phyloP scores from a whole-genome alignment of 2,888 invertebrate species.

The Rhogogaster chlorosoma region DNA sequence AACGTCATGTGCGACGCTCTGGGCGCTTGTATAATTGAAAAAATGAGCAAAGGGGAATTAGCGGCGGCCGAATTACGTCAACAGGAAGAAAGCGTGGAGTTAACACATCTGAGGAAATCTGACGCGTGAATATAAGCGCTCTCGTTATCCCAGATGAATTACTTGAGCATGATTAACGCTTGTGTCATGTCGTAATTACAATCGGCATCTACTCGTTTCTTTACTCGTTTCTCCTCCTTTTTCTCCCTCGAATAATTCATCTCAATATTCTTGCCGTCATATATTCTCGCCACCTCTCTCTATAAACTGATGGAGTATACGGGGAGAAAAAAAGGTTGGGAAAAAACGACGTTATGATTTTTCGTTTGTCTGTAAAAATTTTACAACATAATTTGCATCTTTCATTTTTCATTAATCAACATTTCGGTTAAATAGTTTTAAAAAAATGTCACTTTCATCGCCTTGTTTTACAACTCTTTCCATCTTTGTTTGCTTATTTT shows the following conservation, averaged over 20 bases:
- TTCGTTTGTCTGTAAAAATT: neutral
- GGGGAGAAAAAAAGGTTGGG: neutral
- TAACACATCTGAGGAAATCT: constrained; percentile 66
- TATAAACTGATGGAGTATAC: neutral
- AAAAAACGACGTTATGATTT: neutral
- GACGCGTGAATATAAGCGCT: constrained; percentile 59
- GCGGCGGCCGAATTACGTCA: constrained; percentile 65
- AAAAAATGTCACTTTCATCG: neutral
- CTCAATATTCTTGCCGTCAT: constrained; percentile 1
- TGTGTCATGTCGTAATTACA: constrained; percentile 1
- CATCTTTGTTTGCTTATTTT: neutral
- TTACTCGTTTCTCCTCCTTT: neutral
- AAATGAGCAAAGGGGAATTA: constrained; percentile 89
- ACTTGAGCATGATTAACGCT: neutral
- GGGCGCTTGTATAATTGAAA: constrained; percentile 94
- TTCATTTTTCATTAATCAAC: neutral
- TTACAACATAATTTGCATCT: neutral
- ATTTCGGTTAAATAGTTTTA: neutral
- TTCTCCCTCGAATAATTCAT: neutral
- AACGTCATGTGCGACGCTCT: constrained; percentile 98
- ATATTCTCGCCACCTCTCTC: neutral
- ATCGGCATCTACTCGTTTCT: neutral
- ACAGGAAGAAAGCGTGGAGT: constrained; percentile 66
- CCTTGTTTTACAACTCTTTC: neutral
- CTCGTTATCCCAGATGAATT: neutral